Evolutionary conservation across 2,797 vertebrate species (phyloP).

Genomic region (Allobates femoralis): DNA sequence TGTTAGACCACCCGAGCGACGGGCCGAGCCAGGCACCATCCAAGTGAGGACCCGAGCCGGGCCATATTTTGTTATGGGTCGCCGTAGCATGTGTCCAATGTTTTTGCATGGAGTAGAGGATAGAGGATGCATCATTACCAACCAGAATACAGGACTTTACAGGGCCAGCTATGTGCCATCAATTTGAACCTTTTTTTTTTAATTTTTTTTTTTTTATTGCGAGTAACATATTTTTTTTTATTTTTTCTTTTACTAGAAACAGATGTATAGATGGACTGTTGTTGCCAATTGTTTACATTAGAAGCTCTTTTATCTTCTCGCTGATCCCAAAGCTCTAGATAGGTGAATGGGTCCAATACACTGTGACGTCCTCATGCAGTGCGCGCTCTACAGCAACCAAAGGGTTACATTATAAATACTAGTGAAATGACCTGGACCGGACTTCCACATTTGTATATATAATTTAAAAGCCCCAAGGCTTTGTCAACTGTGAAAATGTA

Average conservation of each 20-base stretch:
- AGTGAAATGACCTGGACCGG: neutral
- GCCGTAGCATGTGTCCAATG: too few relatives aligned
- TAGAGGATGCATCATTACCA: too few relatives aligned
- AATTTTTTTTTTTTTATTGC: neutral
- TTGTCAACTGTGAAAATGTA: conserved; percentile 59
- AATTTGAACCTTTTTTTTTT: too few relatives aligned
- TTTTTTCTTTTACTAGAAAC: neutral
- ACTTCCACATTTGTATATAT: neutral
- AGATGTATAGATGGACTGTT: neutral
- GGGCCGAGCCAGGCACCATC: too few relatives aligned
- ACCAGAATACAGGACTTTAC: too few relatives aligned
- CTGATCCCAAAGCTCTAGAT: conserved; percentile 7
- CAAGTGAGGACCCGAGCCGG: too few relatives aligned
- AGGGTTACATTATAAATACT: conserved; percentile 52
- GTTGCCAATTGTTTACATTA: conserved; percentile 38
- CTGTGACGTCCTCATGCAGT: conserved; percentile 53
- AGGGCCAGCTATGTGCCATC: too few relatives aligned
- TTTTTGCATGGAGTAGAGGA: too few relatives aligned
- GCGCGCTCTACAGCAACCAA: conserved; percentile 50
- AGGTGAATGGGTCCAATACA: conserved; percentile 47
- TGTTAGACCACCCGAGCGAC: too few relatives aligned
- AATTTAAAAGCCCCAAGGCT: conserved; percentile 32
- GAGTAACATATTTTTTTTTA: neutral
- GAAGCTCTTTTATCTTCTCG: neutral
- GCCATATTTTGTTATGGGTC: too few relatives aligned